Conservation (phyloP, 1,140 invertebrate species). For the Papilio glaucus region DNA sequence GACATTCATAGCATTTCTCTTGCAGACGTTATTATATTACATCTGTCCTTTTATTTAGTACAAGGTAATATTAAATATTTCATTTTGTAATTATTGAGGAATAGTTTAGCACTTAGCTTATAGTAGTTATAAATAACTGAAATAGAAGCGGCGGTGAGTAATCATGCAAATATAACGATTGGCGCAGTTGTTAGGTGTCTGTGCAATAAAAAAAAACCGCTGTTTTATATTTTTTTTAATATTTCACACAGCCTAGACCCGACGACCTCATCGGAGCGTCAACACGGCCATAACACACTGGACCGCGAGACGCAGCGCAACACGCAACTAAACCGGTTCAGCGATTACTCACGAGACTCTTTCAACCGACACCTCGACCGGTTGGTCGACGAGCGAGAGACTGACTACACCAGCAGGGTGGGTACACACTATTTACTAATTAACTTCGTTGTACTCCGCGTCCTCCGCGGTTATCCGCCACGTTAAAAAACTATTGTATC, state of each 20-base stretch:
- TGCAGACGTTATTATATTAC: too few species aligned
- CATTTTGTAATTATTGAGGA: too few species aligned
- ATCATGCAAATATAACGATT: not conserved
- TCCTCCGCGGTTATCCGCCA: not conserved
- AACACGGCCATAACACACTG: constrained; percentile 65
- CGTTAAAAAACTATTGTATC: not conserved
- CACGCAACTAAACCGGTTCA: constrained; percentile 85
- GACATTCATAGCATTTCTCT: too few species aligned
- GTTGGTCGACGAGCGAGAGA: constrained; percentile 69
- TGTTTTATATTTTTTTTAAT: constrained; percentile 2
- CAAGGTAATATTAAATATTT: too few species aligned
- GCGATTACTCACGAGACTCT: constrained; percentile 71
- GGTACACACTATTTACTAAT: constrained; percentile 46
- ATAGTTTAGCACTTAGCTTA: too few species aligned
- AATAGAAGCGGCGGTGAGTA: not conserved
- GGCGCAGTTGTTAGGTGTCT: not conserved
- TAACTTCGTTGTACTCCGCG: constrained; percentile 2
- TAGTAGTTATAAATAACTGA: too few species aligned
- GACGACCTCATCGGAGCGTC: constrained; percentile 67
- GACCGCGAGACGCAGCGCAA: constrained; percentile 85
- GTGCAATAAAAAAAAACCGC: not conserved
- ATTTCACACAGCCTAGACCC: constrained; percentile 56
- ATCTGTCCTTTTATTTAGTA: too few species aligned
- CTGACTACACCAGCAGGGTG: constrained; percentile 71
- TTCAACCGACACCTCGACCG: constrained; percentile 77